A percentile compares a stretch with the other conserved stretches of the same genome.
phyloP scores from a whole-genome alignment of 2,113 vertebrate species.

The Pteruthius melanotis region DNA sequence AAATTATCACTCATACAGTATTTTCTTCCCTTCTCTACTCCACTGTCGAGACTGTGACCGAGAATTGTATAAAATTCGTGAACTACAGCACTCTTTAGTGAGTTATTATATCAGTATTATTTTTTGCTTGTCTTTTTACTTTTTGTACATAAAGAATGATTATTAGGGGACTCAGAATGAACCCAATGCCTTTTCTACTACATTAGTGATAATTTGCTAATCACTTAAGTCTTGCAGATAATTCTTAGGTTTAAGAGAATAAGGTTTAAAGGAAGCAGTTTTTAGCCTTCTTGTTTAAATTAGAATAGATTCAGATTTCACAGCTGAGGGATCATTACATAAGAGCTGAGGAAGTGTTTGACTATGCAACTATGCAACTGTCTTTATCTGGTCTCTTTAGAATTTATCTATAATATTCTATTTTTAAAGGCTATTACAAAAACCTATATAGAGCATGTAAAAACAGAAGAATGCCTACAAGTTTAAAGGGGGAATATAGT shows the following conservation, averaged over 20 bases:
- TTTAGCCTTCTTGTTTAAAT: not conserved
- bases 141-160: not conserved
- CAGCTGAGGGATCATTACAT: not conserved
- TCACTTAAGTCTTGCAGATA: slow-evolving; percentile 53
- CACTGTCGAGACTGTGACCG: not conserved
- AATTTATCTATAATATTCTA: not conserved
- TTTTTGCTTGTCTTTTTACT: not conserved
- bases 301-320: not conserved
- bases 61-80: not conserved
- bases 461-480: not conserved
- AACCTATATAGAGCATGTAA: not conserved
- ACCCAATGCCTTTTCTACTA: slow-evolving; percentile 20
- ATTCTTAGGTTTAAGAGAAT: not conserved
- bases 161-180: slow-evolving; percentile 23
- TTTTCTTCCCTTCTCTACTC: not conserved
- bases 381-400: not conserved
- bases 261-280: not conserved
- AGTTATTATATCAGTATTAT: not conserved
- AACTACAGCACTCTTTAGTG: not conserved
- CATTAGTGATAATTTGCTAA: slow-evolving; percentile 8
- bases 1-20: not conserved
- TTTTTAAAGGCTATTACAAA: not conserved
- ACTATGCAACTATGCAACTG: not conserved
- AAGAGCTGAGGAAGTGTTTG: not conserved
- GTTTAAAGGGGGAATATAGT: not conserved